Base-by-base conservation (phyloP, 2,113 vertebrate genomes). In the Stegostoma tigrinum region DNA sequence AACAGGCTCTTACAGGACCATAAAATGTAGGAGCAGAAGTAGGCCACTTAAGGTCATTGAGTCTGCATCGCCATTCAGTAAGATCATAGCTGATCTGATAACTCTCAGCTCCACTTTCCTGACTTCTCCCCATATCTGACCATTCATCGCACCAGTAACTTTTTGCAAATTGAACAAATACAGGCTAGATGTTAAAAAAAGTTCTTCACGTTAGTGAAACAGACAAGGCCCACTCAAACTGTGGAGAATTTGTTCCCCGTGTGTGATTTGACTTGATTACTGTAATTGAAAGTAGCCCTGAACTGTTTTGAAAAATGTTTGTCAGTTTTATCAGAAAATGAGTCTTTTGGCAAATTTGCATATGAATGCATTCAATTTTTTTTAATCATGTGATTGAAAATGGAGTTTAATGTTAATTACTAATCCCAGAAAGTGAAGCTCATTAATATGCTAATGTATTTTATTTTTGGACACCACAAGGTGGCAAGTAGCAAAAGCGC, bases 151-250 rank as follows among this genome's bases (percentile, higher is more conserved):
- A 68, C 52, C 45, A 96, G 95, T 34, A 90, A 96, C 96, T 96
- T 96, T 96, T 61, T 96, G 42, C 95, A 2, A 7, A 61, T 52
- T 0, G 23, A 96, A 95, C 96, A 89, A 3, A 0, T 0, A 90
- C 70, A 95, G 96, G 96, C 95, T 96, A 96, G 96, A 97, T 21
- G 3, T 64, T 64, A 66, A 45, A 21, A 80, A 67, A 15, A 64
- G 5, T 91, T 64, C 61, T 66, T 66, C 64, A 66, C 89, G 30
- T 93, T n/a, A 93, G 34, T 93, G 89, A 93, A 61, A 23, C 89
- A 38, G 89, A 93, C 89, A 67, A n/a, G 55, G 61, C 24, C 34
- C 66, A 19, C 61, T 66, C 34, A 93, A 93, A 93, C 34, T 66
- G n/a, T 67, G n/a, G 66, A 48, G 45, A 95, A 75, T 21, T 52